These are phyloP conservation scores for Axea sp. DNA, from an alignment of 2,888 invertebrate genomes.

Conservation along the genomic window DNA sequence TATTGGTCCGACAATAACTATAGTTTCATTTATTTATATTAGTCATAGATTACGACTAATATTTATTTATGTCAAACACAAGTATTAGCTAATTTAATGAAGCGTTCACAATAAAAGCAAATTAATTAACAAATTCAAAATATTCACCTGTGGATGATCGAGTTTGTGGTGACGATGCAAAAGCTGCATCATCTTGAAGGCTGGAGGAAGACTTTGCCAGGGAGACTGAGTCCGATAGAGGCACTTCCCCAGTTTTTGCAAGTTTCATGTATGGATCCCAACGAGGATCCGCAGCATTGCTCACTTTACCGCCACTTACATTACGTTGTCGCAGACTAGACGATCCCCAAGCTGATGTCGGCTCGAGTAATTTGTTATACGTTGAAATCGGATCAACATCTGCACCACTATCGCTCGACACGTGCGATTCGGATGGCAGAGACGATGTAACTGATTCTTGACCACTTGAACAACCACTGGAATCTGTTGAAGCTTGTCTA, in stretches of 20 bases:
- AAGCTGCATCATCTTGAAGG: conserved; percentile 72
- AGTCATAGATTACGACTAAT: no score
- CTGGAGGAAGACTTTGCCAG: conserved; percentile 77
- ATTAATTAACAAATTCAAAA: no score
- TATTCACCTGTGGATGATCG: conserved; percentile 64
- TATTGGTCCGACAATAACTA: no score
- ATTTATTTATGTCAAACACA: no score
- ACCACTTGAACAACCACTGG: conserved; percentile 82
- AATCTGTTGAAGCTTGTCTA: conserved; percentile 80
- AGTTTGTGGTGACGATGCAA: conserved; percentile 71
- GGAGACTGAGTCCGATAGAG: conserved; percentile 70
- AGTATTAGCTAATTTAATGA: no score
- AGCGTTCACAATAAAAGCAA: no score
- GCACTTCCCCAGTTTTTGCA: conserved; percentile 69
- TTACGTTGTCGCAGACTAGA: conserved; percentile 76
- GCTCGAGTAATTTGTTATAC: conserved; percentile 70
- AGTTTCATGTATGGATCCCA: conserved; percentile 77
- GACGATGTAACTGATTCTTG: conserved; percentile 82
- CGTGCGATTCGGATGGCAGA: conserved; percentile 80
- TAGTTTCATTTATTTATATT: no score
- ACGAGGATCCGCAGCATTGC: conserved; percentile 62
- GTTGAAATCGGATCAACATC: conserved; percentile 73
- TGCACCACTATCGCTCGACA: conserved; percentile 79
- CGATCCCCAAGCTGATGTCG: conserved; percentile 72
- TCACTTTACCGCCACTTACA: conserved; percentile 65